These are phyloP conservation scores for Elachura formosa DNA, from an alignment of 2,113 vertebrate species.

Conservation along the genomic window DNA sequence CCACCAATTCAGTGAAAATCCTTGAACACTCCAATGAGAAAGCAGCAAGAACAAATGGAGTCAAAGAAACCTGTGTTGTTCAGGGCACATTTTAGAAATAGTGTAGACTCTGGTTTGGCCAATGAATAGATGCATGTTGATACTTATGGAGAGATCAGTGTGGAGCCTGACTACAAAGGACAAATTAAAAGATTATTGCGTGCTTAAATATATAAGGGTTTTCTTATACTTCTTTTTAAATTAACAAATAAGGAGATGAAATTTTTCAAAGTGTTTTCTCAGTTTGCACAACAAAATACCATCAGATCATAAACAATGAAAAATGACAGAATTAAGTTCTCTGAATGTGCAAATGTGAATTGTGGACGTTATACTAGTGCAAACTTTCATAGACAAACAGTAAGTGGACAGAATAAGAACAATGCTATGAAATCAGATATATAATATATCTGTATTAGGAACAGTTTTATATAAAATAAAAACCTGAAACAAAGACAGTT, in stretches of 20 bases:
- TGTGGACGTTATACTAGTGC: not conserved
- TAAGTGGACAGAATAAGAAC: not conserved
- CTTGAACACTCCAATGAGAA: not conserved
- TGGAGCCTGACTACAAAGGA: not conserved
- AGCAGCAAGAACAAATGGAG: not conserved
- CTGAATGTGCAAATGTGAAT: not conserved
- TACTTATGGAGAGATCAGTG: not conserved
- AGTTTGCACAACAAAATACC: not conserved
- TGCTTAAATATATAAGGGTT: not conserved
- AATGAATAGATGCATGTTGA: not conserved
- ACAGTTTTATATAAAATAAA: not conserved
- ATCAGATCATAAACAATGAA: not conserved
- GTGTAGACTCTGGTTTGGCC: not conserved
- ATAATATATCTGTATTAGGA: not conserved
- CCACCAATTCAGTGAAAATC: not conserved
- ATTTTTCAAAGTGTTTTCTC: not conserved
- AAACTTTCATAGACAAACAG: not conserved
- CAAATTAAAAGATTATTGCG: not conserved
- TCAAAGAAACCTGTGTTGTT: not conserved
- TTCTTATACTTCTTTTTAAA: not conserved
- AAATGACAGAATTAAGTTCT: not conserved
- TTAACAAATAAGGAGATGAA: not conserved
- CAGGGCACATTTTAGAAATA: not conserved
- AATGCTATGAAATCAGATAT: not conserved
- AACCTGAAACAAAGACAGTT: not conserved